Evolutionary conservation across 2,113 vertebrate species (phyloP).

Genomic region (Nyctibius bracteatus): DNA sequence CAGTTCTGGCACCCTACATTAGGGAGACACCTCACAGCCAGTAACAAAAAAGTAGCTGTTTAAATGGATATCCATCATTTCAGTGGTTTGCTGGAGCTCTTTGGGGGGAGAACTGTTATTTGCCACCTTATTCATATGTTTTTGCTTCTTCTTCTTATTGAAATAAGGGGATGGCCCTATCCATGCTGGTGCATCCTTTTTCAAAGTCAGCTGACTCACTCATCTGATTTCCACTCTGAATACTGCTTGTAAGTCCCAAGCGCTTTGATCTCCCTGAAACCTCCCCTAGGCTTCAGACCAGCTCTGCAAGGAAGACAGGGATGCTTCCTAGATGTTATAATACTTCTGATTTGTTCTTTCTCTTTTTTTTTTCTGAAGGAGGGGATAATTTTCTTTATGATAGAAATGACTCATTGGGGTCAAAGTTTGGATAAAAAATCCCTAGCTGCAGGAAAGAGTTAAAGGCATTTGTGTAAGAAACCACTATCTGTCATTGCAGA

Average conservation of each 20-base stretch:
- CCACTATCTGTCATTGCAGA: background rate
- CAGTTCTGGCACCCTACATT: background rate
- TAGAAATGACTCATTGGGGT: background rate
- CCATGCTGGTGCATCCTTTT: background rate
- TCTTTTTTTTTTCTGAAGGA: background rate
- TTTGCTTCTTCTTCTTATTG: background rate
- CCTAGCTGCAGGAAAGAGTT: background rate
- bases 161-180: background rate
- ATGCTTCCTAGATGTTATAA: background rate
- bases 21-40: background rate
- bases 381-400: background rate
- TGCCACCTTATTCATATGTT: background rate
- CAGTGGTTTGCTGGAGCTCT: background rate
- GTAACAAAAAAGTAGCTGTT: background rate
- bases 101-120: background rate
- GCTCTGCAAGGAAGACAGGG: background rate
- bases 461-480: background rate
- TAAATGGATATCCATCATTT: background rate
- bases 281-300: background rate
- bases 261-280: background rate
- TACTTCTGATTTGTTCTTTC: background rate
- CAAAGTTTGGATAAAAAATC: background rate
- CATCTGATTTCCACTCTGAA: background rate
- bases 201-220: background rate
- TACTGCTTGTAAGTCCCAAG: background rate